Conservation (phyloP, 2,113 vertebrate genomes). For the Pardalotus punctatus region DNA sequence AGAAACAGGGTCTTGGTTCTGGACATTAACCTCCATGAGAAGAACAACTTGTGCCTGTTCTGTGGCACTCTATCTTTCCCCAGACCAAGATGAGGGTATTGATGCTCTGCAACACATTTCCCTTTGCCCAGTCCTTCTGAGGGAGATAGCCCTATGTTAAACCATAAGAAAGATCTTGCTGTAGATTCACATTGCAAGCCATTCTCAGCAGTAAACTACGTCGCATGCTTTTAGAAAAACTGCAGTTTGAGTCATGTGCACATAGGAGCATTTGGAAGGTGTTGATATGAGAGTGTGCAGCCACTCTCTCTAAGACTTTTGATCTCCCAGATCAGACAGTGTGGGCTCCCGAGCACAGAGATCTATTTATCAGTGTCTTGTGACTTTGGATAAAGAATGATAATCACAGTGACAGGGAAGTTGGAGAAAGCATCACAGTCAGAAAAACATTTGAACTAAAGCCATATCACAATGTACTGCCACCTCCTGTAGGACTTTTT, state of each 20-base stretch:
- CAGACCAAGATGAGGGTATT: not conserved
- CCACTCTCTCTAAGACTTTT: not conserved
- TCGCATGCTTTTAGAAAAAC: not conserved
- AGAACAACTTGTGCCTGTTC: not conserved
- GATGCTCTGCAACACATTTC: not conserved
- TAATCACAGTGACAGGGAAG: not conserved
- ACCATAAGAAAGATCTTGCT: not conserved
- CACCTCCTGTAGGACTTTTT: not conserved
- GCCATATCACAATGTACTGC: not conserved
- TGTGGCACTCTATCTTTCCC: not conserved
- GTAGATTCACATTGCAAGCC: not conserved
- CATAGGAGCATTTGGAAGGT: not conserved
- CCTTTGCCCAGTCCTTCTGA: not conserved
- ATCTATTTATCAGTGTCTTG: not conserved
- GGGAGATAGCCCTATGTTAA: not conserved
- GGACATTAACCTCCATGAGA: not conserved
- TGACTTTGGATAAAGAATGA: not conserved
- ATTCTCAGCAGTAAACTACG: not conserved
- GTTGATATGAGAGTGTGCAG: not conserved
- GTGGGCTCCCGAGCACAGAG: not conserved
- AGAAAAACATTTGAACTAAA: not conserved
- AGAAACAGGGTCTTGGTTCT: not conserved
- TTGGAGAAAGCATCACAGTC: not conserved
- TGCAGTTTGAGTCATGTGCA: not conserved
- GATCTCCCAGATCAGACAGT: not conserved